Evolutionary conservation across 2,113 vertebrate species (phyloP).

Genomic region (Vanacampus margaritifer): DNA sequence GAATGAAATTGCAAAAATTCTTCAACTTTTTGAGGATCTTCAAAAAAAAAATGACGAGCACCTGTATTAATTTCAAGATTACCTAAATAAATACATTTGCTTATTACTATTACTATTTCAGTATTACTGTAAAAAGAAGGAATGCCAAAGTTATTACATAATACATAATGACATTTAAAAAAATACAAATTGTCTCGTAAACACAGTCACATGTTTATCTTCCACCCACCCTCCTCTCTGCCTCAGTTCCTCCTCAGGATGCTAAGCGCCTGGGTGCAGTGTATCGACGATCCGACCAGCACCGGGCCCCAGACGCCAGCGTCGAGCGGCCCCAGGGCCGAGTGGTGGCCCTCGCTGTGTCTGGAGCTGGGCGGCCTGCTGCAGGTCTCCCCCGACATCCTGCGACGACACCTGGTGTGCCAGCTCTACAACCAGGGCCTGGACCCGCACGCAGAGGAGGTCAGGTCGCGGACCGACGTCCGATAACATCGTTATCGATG

Average conservation of each 20-base stretch:
- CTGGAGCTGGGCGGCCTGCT: slow-evolving; percentile 82
- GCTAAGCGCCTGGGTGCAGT: slow-evolving; percentile 81
- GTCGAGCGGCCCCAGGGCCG: slow-evolving; percentile 59
- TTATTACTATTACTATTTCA: too few species aligned
- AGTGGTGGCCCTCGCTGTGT: slow-evolving; percentile 84
- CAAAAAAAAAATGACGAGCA: too few species aligned
- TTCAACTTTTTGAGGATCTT: too few species aligned
- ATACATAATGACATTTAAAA: too few species aligned
- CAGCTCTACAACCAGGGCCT: slow-evolving; percentile 91
- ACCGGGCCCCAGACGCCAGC: slow-evolving; percentile 16
- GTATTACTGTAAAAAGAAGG: too few species aligned
- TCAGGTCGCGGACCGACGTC: slow-evolving; percentile 69
- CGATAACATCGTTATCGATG: background rate
- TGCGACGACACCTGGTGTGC: slow-evolving; percentile 85
- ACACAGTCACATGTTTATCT: background rate
- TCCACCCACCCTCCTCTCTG: background rate
- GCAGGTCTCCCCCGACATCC: slow-evolving; percentile 84
- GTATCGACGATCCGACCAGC: slow-evolving; percentile 46
- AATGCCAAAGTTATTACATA: too few species aligned
- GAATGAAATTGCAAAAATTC: too few species aligned
- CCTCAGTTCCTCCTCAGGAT: slow-evolving; percentile 86
- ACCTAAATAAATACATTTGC: too few species aligned
- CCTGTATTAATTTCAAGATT: too few species aligned
- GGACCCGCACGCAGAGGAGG: slow-evolving; percentile 89
- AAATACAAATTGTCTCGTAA: too few species aligned